These are phyloP conservation scores for Sus cebifrons DNA, from an alignment of 2,797 vertebrate species.

Conservation along the genomic window DNA sequence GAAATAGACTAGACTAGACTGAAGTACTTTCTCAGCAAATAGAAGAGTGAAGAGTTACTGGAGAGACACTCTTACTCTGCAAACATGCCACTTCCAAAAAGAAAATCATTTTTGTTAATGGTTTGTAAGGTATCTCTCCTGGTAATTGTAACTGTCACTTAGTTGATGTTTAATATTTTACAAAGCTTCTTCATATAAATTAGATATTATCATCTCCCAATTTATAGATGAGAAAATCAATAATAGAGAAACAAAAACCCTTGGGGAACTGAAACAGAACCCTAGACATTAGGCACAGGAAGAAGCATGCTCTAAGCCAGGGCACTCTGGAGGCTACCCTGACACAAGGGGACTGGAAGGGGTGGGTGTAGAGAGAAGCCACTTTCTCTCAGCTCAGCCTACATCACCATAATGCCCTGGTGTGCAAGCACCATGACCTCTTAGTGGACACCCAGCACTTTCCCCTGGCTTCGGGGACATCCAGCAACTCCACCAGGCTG, in stretches of 20 bases:
- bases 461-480: neutral
- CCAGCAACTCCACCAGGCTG: neutral
- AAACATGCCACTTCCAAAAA: neutral
- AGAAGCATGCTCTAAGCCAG: neutral
- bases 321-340: neutral
- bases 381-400: neutral
- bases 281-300: neutral
- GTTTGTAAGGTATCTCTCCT: neutral
- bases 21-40: slow-evolving; percentile 16
- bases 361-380: neutral
- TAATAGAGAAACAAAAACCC: slow-evolving; percentile 3
- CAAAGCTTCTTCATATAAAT: slow-evolving; percentile 35
- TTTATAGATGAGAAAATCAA: neutral
- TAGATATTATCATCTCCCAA: neutral
- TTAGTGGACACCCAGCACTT: neutral
- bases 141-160: neutral
- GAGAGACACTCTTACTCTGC: neutral
- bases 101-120: neutral
- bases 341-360: neutral
- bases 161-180: slow-evolving; percentile 32
- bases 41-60: neutral
- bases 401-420: neutral
- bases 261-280: neutral
- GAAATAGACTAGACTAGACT: neutral
- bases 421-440: no score